phyloP scores from a whole-genome alignment of 2,113 vertebrate species.

The Daphoenositta chrysoptera region DNA sequence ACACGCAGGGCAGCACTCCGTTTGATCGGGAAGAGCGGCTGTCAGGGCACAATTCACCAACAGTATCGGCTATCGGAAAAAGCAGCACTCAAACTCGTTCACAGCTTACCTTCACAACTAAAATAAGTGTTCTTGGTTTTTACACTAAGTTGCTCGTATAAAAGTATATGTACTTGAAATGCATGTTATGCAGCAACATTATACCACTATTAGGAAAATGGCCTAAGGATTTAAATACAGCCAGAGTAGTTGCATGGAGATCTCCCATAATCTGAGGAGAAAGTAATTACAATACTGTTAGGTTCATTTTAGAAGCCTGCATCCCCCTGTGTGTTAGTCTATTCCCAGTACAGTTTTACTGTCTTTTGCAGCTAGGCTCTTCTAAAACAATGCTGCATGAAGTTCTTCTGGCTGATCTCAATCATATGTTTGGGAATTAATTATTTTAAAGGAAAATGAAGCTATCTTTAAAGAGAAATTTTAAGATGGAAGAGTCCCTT shows the following conservation, averaged over 20 bases:
- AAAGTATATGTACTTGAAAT: accelerated
- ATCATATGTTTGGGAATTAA: background rate
- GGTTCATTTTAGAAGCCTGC: background rate
- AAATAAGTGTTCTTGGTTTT: background rate
- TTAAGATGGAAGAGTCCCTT: background rate
- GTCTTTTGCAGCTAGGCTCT: background rate
- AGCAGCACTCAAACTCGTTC: background rate
- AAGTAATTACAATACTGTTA: background rate
- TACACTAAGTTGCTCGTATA: background rate
- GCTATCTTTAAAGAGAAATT: background rate
- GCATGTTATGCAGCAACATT: background rate
- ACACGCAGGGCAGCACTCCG: background rate
- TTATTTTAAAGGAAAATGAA: background rate
- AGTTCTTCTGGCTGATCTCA: background rate
- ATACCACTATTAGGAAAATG: background rate
- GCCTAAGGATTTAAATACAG: background rate
- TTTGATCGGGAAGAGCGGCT: background rate
- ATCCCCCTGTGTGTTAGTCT: background rate
- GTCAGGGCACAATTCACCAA: background rate
- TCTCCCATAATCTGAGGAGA: background rate
- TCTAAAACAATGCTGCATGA: accelerated
- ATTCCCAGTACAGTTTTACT: background rate
- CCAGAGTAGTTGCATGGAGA: background rate
- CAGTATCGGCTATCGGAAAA: background rate
- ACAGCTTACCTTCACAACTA: background rate